Percentiles rank a stretch among this genome's conserved stretches.
Evolutionary conservation across 2,113 vertebrate species (phyloP).

Genomic region (Pseudorectes ferrugineus): DNA sequence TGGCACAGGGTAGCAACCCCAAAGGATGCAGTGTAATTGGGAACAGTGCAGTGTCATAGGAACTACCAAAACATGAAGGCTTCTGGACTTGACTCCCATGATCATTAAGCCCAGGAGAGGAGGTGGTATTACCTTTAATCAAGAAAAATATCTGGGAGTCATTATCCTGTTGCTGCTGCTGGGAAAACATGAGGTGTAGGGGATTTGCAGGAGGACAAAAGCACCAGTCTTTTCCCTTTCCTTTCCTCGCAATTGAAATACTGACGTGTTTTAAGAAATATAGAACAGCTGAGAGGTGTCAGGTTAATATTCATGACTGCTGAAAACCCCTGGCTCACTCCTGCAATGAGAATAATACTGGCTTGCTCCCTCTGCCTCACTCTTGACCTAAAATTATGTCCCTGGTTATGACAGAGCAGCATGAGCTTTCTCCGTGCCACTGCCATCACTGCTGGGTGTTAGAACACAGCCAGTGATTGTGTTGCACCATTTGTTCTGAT

Average conservation of each 20-base stretch:
- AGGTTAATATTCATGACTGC: neutral
- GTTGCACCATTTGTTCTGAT: neutral
- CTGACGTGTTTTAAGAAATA: neutral
- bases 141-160: neutral
- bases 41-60: neutral
- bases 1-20: neutral
- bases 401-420: neutral
- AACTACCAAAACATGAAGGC: neutral
- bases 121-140: neutral
- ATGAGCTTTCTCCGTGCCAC: neutral
- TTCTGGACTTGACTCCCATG: neutral
- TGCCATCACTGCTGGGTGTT: neutral
- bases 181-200: neutral
- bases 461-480: neutral
- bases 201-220: neutral
- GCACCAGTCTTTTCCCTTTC: neutral
- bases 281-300: neutral
- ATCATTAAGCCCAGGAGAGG: neutral
- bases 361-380: neutral
- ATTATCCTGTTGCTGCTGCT: neutral
- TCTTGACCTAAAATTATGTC: neutral
- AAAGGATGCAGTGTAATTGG: neutral
- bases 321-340: neutral
- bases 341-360: neutral
- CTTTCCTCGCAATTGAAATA: neutral